Conservation (phyloP, 2,888 invertebrate species). For the Leucania comma region DNA sequence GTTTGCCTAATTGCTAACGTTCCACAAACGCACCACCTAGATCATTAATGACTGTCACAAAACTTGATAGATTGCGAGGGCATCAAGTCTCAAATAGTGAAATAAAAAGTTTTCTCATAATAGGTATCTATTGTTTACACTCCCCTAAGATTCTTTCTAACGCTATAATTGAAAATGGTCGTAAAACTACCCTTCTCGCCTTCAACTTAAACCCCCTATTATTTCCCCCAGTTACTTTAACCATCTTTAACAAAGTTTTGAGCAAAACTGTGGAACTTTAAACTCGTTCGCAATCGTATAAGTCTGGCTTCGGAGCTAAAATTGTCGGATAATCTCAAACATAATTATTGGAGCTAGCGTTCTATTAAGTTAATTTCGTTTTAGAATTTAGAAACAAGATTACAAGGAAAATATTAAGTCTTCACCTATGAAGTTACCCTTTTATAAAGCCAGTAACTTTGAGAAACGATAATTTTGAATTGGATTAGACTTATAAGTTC, state of each 20-base stretch:
- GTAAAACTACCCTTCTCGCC: conserved; percentile 41
- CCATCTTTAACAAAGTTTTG: conserved; percentile 70
- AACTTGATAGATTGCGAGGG: too few species aligned
- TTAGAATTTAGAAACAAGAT: conserved; percentile 1
- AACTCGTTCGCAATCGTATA: conserved; percentile 67
- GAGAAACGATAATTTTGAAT: too few species aligned
- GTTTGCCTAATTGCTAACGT: too few species aligned
- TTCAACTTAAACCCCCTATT: conserved; percentile 60
- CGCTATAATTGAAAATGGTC: conserved; percentile 48
- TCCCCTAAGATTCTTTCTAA: conserved; percentile 38
- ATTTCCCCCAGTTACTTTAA: conserved; percentile 64
- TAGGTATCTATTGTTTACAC: conserved; percentile 27
- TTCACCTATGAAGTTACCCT: too few species aligned
- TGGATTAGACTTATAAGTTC: too few species aligned
- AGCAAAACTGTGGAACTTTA: conserved; percentile 64
- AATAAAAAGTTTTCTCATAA: too few species aligned
- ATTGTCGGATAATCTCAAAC: conserved; percentile 66
- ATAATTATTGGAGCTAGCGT: conserved; percentile 58
- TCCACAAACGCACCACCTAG: too few species aligned
- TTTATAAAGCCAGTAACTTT: too few species aligned
- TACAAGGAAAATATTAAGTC: too few species aligned
- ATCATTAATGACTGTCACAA: too few species aligned
- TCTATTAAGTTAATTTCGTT: conserved; percentile 39
- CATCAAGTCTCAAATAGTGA: too few species aligned
- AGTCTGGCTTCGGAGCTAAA: conserved; percentile 61